Base-by-base conservation (phyloP, 2,113 vertebrate species). In the Tinamus guttatus region DNA sequence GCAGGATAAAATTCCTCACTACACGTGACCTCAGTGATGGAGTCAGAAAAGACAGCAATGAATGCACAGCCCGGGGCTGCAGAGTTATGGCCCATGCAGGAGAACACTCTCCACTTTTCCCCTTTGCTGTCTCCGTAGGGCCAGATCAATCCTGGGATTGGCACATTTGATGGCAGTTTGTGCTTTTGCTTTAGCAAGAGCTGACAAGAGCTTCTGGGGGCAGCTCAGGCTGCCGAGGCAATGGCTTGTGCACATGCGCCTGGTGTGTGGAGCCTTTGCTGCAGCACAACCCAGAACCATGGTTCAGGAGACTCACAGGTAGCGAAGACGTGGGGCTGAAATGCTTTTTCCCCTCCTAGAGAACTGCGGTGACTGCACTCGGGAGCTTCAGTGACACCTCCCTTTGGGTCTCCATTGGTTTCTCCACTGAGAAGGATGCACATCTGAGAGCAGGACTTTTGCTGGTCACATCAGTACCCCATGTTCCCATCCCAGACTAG, bases 1-100 rank as follows among this genome's bases (percentile, higher is more conserved):
- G 1, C 70, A 62, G 96, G 74, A 79, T 51, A 52, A 87, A 95
- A 95, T 81, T 82, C 92, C 85, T 81, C 67, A 5, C 9, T 81
- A 85, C 83, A 69, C 74, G 21, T 71, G 85, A 77, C 60, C 59
- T 71, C 75, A 12, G 38, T 76, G 91, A 87, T 51, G 69, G 85
- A 80, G 68, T n/a, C 34, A 74, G 68, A 47, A 83, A 60, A 81
- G 84, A 32, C 56, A 85, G 58, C 89, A 45, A 56, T 5, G 70
- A 88, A 71, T 64, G 79, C 9, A 43, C 22, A 52, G 56, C 65
- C 58, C 27, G 30, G 49, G 69, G 85, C 80, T 89, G 83, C 81
- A 87, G 81, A 87, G 28, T 92, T 88, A 76, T 47, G 38, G 38
- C 24, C 28, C 11, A 1, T 19, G 41, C 4, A 84, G 60, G 38